phyloP scores from a whole-genome alignment of 92 coral and sea anemone species.

The Muricea muricata region DNA sequence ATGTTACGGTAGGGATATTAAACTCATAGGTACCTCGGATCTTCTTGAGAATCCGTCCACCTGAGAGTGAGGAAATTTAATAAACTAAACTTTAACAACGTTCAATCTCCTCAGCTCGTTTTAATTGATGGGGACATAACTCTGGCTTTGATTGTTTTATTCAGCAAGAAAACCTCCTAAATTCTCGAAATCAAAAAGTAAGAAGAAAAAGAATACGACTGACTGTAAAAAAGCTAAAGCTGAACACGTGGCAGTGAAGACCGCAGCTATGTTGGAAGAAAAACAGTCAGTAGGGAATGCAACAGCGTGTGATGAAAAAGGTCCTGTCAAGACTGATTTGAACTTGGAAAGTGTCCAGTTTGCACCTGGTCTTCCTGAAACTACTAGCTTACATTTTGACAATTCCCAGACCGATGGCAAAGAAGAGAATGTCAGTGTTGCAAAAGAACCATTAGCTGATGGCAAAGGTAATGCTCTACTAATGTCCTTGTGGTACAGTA shows the following conservation, averaged over 20 bases:
- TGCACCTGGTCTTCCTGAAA: neutral
- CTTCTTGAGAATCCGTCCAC: too few species aligned
- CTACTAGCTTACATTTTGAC: neutral
- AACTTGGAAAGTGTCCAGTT: too few species aligned
- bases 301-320: neutral
- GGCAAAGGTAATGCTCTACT: slow-evolving; percentile 14
- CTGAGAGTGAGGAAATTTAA: too few species aligned
- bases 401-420: neutral
- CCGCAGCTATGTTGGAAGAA: neutral
- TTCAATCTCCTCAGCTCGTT: too few species aligned
- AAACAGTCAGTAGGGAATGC: neutral
- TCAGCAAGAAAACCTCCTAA: neutral
- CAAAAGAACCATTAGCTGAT: neutral
- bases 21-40: too few species aligned
- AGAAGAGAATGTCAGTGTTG: neutral
- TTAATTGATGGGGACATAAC: too few species aligned
- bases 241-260: neutral
- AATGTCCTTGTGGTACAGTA: neutral
- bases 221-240: neutral
- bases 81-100: too few species aligned
- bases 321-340: neutral
- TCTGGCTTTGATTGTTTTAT: too few species aligned
- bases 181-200: neutral
- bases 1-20: too few species aligned
- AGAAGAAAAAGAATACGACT: neutral